Conservation (phyloP, 2,113 vertebrate species). For the Fulica atra region DNA sequence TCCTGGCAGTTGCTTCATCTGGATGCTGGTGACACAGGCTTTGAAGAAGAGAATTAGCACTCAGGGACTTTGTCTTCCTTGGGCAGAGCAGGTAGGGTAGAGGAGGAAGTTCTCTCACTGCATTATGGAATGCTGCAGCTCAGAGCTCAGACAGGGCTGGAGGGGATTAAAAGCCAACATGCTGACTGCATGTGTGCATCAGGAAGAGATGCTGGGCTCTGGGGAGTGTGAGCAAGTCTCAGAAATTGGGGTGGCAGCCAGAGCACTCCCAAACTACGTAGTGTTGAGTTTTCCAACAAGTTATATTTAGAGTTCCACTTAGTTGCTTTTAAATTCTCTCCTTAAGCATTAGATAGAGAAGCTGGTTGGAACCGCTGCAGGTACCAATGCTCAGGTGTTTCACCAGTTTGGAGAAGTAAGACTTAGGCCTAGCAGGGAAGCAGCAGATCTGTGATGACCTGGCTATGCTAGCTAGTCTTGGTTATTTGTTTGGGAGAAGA, state of each 20-base stretch:
- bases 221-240: not conserved
- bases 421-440: not conserved
- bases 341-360: not conserved
- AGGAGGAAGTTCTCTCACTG: not conserved
- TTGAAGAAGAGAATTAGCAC: not conserved
- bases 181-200: not conserved
- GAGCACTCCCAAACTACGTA: not conserved
- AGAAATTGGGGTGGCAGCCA: not conserved
- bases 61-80: not conserved
- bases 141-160: not conserved
- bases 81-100: not conserved
- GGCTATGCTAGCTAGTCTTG: not conserved
- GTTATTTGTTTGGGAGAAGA: not conserved
- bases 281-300: not conserved
- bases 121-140: not conserved
- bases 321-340: not conserved
- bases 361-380: not conserved
- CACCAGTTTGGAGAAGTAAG: not conserved
- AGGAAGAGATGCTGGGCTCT: not conserved
- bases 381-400: not conserved
- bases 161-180: rapidly evolving
- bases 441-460: not conserved
- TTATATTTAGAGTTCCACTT: not conserved
- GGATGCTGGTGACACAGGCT: not conserved
- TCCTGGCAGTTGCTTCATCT: not conserved